Conservation (phyloP, 2,113 vertebrate genomes). For the Tretioscincus oriximinensis region DNA sequence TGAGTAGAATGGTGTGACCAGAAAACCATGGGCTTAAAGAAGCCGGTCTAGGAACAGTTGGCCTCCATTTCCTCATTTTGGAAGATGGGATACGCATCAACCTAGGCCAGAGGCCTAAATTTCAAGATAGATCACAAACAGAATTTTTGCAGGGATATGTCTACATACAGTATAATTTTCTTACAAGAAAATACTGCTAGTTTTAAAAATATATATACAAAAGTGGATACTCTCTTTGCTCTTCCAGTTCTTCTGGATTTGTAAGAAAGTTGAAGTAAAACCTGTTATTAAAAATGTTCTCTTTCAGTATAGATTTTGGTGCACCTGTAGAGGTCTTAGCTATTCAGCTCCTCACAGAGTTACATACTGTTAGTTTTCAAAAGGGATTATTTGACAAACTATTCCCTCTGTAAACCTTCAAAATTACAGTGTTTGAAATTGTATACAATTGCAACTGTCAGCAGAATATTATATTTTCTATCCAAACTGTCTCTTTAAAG, state of each 20-base stretch:
- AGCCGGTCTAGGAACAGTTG: background rate
- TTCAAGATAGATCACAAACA: background rate
- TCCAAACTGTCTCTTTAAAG: background rate
- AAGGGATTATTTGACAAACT: background rate
- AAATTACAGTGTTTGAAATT: background rate
- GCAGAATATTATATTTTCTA: background rate
- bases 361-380: background rate
- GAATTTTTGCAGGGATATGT: background rate
- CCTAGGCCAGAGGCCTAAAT: background rate
- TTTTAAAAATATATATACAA: background rate
- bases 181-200: background rate
- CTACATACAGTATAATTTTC: background rate
- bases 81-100: background rate
- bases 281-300: too few relatives aligned
- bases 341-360: too few relatives aligned
- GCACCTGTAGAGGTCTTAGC: background rate
- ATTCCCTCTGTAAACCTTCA: background rate
- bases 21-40: background rate
- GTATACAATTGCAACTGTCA: background rate
- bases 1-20: background rate
- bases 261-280: background rate
- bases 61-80: background rate
- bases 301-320: too few relatives aligned
- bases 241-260: background rate
- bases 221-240: background rate